phyloP scores from a whole-genome alignment of 2,113 vertebrate species.

The Donacobius atricapilla region DNA sequence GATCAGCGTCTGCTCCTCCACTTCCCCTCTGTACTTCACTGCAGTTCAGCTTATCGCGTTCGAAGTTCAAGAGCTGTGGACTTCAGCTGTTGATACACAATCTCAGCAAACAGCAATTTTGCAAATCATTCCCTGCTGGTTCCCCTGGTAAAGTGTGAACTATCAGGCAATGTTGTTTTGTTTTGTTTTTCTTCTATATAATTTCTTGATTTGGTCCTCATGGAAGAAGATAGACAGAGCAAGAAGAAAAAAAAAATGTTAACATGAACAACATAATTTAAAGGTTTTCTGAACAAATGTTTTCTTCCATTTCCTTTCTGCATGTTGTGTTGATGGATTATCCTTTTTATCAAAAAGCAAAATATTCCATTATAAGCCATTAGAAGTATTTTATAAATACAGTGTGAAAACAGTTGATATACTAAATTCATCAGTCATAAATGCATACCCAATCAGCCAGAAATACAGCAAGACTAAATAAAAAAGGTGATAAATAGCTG shows the following conservation, averaged over 20 bases:
- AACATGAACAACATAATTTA: background rate
- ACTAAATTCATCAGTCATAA: background rate
- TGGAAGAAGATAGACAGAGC: background rate
- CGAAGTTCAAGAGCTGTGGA: background rate
- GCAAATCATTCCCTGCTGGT: background rate
- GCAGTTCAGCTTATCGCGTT: background rate
- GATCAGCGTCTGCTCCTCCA: accelerated
- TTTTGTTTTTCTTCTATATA: background rate
- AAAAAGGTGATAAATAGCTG: background rate
- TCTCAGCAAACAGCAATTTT: background rate
- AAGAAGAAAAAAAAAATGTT: background rate
- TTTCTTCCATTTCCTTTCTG: slow-evolving; percentile 1
- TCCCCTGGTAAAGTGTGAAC: background rate
- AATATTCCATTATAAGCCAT: slow-evolving; percentile 22
- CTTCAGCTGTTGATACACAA: background rate
- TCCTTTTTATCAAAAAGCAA: slow-evolving; percentile 29
- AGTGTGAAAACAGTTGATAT: background rate
- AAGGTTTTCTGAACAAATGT: slow-evolving; percentile 28
- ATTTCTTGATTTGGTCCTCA: background rate
- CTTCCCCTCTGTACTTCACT: background rate
- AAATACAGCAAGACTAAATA: background rate
- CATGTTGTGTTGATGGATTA: background rate
- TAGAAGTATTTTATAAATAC: slow-evolving; percentile 42
- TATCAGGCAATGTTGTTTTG: background rate
- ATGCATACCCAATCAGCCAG: background rate